A percentile compares a stretch with the other conserved stretches of the same genome.
Conservation (phyloP, 2,888 invertebrate genomes). For the Augiades crinisus region DNA sequence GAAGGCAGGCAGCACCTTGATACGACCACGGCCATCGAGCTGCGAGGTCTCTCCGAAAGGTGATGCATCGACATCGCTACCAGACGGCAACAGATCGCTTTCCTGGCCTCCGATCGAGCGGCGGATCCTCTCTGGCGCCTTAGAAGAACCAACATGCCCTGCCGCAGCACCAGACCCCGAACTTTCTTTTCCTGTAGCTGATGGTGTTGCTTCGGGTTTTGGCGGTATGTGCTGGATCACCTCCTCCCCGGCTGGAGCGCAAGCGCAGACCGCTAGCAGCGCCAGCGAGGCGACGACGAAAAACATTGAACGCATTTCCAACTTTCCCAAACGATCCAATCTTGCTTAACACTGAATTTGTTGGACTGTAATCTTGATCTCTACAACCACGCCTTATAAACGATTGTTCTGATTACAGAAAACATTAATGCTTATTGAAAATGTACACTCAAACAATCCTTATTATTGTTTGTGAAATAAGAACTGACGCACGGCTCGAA, state of each 20-base stretch:
- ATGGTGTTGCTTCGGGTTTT: conserved; percentile 68
- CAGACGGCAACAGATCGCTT: conserved; percentile 63
- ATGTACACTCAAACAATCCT: conserved; percentile 52
- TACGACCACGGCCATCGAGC: conserved; percentile 59
- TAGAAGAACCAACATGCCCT: conserved; percentile 62
- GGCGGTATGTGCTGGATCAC: conserved; percentile 70
- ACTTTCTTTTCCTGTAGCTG: conserved; percentile 67
- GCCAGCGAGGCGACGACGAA: conserved; percentile 70
- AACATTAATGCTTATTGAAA: conserved; percentile 59
- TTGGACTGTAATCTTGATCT: conserved; percentile 29
- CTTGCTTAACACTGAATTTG: conserved; percentile 42
- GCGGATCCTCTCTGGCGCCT: conserved; percentile 38
- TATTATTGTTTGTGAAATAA: conserved; percentile 55
- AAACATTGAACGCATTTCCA: conserved; percentile 67
- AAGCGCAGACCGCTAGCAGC: conserved; percentile 63
- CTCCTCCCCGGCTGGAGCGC: conserved; percentile 63
- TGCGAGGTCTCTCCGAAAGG: conserved; percentile 60
- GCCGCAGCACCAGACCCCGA: conserved; percentile 70
- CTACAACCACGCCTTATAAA: conserved; percentile 48
- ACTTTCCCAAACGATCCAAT: conserved; percentile 66
- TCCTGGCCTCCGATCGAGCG: conserved; percentile 61
- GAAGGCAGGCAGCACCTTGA: conserved; percentile 67
- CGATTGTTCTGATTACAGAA: conserved; percentile 53
- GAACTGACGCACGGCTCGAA: conserved; percentile 56
- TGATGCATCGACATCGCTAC: conserved; percentile 54